Conservation (phyloP, 2,113 vertebrate genomes). For the Cheirogaleus medius region DNA sequence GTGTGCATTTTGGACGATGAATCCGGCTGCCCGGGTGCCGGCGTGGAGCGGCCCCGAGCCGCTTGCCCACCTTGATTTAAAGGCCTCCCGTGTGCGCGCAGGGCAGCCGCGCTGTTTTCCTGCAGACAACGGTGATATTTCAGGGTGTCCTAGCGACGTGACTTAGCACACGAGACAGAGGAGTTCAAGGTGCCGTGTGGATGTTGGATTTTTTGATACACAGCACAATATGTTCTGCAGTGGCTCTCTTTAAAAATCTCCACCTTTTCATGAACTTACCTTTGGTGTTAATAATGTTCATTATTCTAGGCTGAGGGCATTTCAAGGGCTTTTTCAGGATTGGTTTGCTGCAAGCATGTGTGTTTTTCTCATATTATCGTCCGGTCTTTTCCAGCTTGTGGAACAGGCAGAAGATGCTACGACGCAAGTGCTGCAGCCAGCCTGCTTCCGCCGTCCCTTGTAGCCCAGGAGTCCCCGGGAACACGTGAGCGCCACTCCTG, state of each 20-base stretch:
- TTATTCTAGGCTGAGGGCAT: background rate
- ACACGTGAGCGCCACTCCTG: no score
- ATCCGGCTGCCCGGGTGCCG: rapidly evolving
- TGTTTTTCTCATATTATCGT: rapidly evolving
- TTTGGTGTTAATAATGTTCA: background rate
- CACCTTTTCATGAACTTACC: background rate
- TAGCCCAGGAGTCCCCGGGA: rapidly evolving
- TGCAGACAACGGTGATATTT: background rate
- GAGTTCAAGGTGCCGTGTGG: rapidly evolving
- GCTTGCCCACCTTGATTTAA: background rate
- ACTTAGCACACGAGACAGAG: rapidly evolving
- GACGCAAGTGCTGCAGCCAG: rapidly evolving
- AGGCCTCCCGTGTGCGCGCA: rapidly evolving
- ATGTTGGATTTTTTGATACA: background rate
- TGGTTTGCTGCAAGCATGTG: background rate
- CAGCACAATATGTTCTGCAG: background rate
- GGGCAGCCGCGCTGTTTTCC: background rate
- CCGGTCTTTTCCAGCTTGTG: background rate
- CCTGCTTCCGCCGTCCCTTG: rapidly evolving
- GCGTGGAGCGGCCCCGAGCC: rapidly evolving
- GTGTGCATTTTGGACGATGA: background rate
- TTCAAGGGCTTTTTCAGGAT: background rate
- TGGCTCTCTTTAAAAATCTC: background rate
- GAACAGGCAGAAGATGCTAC: background rate
- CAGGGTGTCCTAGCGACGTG: background rate